Evolutionary conservation across 2,113 vertebrate genomes (phyloP).

Genomic region (Antidorcas marsupialis): DNA sequence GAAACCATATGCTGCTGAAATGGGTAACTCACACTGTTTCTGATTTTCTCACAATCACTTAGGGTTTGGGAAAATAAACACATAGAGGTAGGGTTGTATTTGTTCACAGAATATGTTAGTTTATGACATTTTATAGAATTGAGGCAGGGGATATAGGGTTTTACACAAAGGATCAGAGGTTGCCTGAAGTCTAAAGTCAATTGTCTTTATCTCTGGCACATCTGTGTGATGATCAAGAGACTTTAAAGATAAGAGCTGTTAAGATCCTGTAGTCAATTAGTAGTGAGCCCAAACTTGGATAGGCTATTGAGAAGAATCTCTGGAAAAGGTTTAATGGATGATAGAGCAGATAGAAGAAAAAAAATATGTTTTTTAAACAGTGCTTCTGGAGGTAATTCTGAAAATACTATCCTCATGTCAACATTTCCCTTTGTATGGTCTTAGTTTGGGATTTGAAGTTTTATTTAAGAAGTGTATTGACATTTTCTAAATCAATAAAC

Average conservation of each 20-base stretch:
- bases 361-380: neutral
- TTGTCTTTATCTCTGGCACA: neutral
- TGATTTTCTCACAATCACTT: neutral
- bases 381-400: neutral
- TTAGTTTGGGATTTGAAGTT: neutral
- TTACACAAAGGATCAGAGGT: neutral
- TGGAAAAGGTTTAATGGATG: neutral
- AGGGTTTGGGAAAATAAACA: neutral
- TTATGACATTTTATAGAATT: neutral
- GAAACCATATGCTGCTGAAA: neutral
- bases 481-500: neutral
- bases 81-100: neutral
- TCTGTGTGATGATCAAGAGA: neutral
- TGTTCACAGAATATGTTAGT: neutral
- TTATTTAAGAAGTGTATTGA: neutral
- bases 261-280: neutral
- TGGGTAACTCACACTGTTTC: neutral
- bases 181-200: neutral
- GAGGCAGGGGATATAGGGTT: neutral
- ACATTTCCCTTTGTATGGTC: neutral
- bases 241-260: neutral
- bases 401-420: neutral
- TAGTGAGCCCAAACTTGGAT: neutral
- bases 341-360: neutral
- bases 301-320: neutral